A percentile compares a stretch with the other conserved stretches of the same genome.
These are phyloP conservation scores for Phoebastria nigripes DNA, from an alignment of 2,797 vertebrate genomes.

Conservation along the genomic window DNA sequence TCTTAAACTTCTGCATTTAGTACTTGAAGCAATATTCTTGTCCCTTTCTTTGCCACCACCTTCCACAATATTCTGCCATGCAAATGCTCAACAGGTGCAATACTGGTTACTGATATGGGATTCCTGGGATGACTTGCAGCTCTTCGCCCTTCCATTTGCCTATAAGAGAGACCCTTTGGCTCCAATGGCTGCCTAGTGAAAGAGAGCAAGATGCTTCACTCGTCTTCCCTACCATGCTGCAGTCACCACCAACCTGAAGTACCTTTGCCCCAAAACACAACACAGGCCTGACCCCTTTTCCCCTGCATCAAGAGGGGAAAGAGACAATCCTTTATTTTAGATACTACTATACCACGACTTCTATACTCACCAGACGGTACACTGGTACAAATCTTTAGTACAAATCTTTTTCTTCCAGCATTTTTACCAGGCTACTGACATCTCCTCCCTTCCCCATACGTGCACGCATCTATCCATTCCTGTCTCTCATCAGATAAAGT, in stretches of 20 bases:
- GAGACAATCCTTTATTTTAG: not conserved
- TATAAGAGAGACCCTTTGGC: not conserved
- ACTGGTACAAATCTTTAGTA: not conserved
- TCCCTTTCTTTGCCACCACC: not conserved
- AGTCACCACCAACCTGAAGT: not conserved
- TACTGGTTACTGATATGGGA: not conserved
- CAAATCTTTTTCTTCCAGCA: not conserved
- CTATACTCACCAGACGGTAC: fast-evolving
- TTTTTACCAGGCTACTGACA: not conserved
- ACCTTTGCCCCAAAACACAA: not conserved
- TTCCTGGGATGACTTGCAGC: not conserved
- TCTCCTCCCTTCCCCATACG: fast-evolving
- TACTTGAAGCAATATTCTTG: not conserved
- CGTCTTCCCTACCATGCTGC: not conserved
- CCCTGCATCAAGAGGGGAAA: not conserved
- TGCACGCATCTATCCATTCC: not conserved
- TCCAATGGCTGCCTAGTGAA: fast-evolving
- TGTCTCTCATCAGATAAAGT: not conserved
- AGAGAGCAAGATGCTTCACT: not conserved
- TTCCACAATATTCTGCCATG: not conserved
- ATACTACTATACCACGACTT: fast-evolving
- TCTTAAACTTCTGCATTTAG: not conserved
- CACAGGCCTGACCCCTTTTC: not conserved
- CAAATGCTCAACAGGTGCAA: not conserved
- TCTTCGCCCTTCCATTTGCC: not conserved